Base-by-base conservation (phyloP, 2,113 vertebrate genomes). In the Pardalotus punctatus region DNA sequence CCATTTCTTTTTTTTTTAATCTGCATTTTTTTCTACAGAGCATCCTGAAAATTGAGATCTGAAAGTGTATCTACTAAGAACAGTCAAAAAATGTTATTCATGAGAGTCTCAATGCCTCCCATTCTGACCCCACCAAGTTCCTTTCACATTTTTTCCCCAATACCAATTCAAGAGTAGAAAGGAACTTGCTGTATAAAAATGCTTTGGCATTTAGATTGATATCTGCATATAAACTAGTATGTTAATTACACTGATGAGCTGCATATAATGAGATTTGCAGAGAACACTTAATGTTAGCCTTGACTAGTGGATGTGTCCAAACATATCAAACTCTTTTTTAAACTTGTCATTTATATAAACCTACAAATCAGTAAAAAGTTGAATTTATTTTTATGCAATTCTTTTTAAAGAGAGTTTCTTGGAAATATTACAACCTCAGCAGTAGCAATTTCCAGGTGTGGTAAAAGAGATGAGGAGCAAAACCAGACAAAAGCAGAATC, bases 151-250 rank as follows among this genome's bases (percentile, higher is more conserved):
- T 92, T 91, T 58, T 81, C 24, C n/a, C 27, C 50, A 70, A 15
- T 72, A 94, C 15, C 24, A 64, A 85, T 95, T 97, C 21, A 40
- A 86, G 95, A 95, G 53, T 85, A 67, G 76, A 88, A 92, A 96
- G 54, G 13, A 93, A 81, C 62, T 58, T 86, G 12, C 54, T 67
- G 53, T 93, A 96, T 92, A 81, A 96, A 97, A 97, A 43, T 64
- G 21, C 27, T 94, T 93, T 96, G 86, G 73, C 73, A 94, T 97
- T 97, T 95, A 77, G 78, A 93, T 77, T 23, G 48, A 31, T 96
- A 95, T 94, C 80, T 95, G 42, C 42, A 91, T 94, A 82, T 91
- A 92, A 96, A 96, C 96, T 78, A 96, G 84, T 86, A 81, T 90
- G 74, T 91, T 96, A 96, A 96, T 96, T 96, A 88, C n/a, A 94